A percentile compares a stretch with the other conserved stretches of the same genome.
Conservation (phyloP, 2,113 vertebrate species). For the Marmota monax region DNA sequence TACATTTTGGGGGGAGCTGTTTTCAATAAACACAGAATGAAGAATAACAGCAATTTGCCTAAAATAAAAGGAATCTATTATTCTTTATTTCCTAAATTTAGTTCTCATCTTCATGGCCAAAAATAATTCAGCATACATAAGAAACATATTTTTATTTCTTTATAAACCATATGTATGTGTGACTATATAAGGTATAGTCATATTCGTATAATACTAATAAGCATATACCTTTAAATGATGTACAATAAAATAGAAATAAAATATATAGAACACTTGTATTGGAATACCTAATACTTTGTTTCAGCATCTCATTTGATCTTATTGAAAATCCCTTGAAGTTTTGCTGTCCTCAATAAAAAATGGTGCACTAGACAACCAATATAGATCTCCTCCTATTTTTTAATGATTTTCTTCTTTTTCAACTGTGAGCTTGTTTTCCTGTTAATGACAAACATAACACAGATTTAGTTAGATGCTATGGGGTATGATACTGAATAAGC, state of each 20-base stretch:
- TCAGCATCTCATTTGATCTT: neutral
- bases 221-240: neutral
- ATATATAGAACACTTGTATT: neutral
- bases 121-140: neutral
- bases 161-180: neutral
- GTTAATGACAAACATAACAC: constrained; percentile 64
- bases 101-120: neutral
- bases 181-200: neutral
- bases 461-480: constrained; percentile 61
- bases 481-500: constrained; percentile 68
- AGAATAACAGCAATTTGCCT: neutral
- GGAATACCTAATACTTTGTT: neutral
- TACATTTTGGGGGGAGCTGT: neutral
- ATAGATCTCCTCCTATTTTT: neutral
- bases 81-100: neutral
- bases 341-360: neutral
- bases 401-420: constrained; percentile 42
- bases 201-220: neutral
- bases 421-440: constrained; percentile 28
- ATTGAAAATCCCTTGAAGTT: neutral
- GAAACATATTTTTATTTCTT: neutral
- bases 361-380: neutral
- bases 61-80: neutral
- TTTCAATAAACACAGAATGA: neutral
- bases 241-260: neutral